Evolutionary conservation across 2,113 vertebrate genomes (phyloP).

Genomic region (Tapirus terrestris): DNA sequence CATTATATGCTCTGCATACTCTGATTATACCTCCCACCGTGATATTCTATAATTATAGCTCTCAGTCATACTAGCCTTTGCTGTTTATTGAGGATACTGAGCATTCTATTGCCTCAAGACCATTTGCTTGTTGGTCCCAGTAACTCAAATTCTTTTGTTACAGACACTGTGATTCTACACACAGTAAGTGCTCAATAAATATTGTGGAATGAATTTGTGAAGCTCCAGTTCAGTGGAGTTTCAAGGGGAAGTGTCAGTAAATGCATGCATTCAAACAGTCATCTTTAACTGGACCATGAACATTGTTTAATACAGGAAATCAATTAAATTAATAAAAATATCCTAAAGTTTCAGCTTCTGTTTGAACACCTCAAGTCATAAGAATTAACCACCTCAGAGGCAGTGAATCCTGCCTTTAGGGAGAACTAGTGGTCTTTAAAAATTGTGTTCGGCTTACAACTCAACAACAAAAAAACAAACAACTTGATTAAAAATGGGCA

Average conservation of each 20-base stretch:
- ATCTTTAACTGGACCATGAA: neutral
- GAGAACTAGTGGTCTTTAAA: neutral
- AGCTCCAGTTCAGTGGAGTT: neutral
- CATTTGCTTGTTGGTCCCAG: neutral
- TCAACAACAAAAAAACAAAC: neutral
- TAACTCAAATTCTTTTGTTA: neutral
- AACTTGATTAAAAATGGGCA: neutral
- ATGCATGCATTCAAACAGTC: neutral
- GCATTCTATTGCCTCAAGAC: neutral
- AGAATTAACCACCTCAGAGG: neutral
- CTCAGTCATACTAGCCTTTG: neutral
- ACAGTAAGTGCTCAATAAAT: neutral
- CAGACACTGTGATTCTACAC: neutral
- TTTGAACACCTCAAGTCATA: neutral
- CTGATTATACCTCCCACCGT: accelerated
- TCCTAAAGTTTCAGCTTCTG: neutral
- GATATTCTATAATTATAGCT: neutral
- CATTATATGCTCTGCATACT: neutral
- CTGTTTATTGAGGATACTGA: neutral
- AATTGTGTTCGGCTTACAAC: neutral
- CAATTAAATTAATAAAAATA: neutral
- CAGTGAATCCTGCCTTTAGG: neutral
- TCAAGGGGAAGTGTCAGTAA: neutral
- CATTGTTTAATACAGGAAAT: neutral
- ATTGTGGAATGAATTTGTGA: neutral